Evolutionary conservation across 2,888 invertebrate species (phyloP).

Genomic region (Lasioglossum pauxillum): DNA sequence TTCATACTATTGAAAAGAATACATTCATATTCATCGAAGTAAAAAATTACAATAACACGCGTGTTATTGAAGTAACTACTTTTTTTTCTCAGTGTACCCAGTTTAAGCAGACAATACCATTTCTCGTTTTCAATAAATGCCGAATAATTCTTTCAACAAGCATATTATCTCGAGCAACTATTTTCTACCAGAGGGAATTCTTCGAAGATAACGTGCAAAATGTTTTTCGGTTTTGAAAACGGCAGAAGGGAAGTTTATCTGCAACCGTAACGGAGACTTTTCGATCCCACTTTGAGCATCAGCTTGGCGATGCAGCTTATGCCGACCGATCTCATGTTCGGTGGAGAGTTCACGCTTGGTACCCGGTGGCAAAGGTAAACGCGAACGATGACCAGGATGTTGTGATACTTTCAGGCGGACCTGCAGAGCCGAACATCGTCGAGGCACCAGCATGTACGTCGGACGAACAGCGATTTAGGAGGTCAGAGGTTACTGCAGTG

Average conservation of each 20-base stretch:
- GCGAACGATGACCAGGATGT: slow-evolving; percentile 24
- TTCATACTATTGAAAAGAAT: too few species aligned
- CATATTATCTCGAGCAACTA: too few species aligned
- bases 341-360: slow-evolving; percentile 22
- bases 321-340: slow-evolving; percentile 30
- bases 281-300: neutral
- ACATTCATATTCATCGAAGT: too few species aligned
- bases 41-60: too few species aligned
- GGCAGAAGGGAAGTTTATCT: neutral
- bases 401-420: slow-evolving; percentile 85
- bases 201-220: too few species aligned
- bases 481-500: slow-evolving; percentile 86
- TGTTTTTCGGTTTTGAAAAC: neutral
- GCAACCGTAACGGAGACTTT: neutral
- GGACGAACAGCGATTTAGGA: slow-evolving; percentile 87
- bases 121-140: too few species aligned
- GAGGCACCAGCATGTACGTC: slow-evolving; percentile 85
- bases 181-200: too few species aligned
- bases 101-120: too few species aligned
- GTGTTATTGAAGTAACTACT: too few species aligned
- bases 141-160: too few species aligned
- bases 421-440: slow-evolving; percentile 84
- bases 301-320: slow-evolving; percentile 17
- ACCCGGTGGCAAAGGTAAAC: neutral
- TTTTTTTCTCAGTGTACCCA: too few species aligned